Base-by-base conservation (phyloP, 2,797 vertebrate genomes). In the Syngnathus rostellatus region DNA sequence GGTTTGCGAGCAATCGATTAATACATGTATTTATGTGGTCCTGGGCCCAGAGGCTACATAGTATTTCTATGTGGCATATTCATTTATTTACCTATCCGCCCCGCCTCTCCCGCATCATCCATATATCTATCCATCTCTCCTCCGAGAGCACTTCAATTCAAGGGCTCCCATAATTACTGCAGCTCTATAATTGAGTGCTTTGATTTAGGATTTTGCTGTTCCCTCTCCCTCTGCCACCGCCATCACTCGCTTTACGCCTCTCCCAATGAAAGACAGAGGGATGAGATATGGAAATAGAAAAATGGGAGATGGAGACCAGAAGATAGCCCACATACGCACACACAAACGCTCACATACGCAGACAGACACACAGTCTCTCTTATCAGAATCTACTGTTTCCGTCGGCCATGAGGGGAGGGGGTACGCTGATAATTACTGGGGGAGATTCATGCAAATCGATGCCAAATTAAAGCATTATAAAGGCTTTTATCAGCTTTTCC, bases 41-140 rank as follows among this genome's bases (percentile, higher is more conserved):
- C 71, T 37, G 3, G 76, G 79, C 72, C 79, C 70, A 25, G 64
- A 83, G 80, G 84, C 87, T 85, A 85, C 89, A 88, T 87, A 90
- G 89, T 91, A 90, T 90, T 90, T 89, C 84, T 89, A 83, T 75
- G 81, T 89, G 89, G 86, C 88, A 88, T 87, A 87, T 91, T 91
- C 90, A 90, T 92, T 90, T 90, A 90, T 92, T 91, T 90, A 88
- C 87, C 90, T 89, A 90, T 88, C 85, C 84, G 85, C 85, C 82
- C 81, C 79, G 64, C 85, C 76, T 86, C 81, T 82, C 83, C 77
- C 88, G 83, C 89, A 88, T 90, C 88, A 87, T 86, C 83, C 77
- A 82, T 85, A 84, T 87, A 85, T 90, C 86, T 87, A 86, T 89
- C 88, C 83, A 85, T 90, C 86, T 86, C 82, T 89, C 90, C 82